Base-by-base conservation (phyloP, 2,113 vertebrate genomes). In the Toxostoma redivivum region DNA sequence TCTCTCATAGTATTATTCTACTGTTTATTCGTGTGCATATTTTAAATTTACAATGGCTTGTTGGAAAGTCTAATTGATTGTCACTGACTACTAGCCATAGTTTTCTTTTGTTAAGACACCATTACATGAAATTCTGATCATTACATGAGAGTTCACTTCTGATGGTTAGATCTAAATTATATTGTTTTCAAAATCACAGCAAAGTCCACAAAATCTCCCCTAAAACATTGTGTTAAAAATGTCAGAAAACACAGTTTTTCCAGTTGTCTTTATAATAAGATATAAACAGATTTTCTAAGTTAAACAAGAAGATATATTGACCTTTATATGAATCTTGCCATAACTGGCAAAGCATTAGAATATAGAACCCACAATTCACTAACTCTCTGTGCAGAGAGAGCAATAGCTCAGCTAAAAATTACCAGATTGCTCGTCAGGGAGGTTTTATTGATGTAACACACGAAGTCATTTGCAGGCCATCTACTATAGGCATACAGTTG, bases 1-100 rank as follows among this genome's bases (percentile, higher is more conserved):
- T 95, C 81, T 93, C 80, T 88, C 82, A 57, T 53, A 83, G 25
- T 78, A 50, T 87, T 85, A 90, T 61, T 94, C 82, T 45, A 80
- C 71, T 92, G 37, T 88, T 96, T 96, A 94, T 74, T 92, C 82
- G 92, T 84, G 69, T 92, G 88, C 82, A 94, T 93, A 96, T 97
- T 96, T 97, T 96, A 95, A 81, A 97, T 97, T 97, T 90, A 67
- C 79, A 88, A 28, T 90, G 89, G 97, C 67, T 97, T 97, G 92
- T 95, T 88, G 82, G 53, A 84, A 94, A 96, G 94, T 76, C 84
- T 87, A 90, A 96, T 96, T 86, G 94, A 90, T 92, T 89, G 86
- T 91, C 88, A 86, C 93, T 95, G 76, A 89, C 95, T 95, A 86
- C 83, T 94, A 96, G 88, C 86, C 86, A 83, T 81, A 83, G 44